Evolutionary conservation across 2,888 invertebrate genomes (phyloP), one percentile per base, ranked within the genome.

Genomic region (Molorchus minor): DNA sequence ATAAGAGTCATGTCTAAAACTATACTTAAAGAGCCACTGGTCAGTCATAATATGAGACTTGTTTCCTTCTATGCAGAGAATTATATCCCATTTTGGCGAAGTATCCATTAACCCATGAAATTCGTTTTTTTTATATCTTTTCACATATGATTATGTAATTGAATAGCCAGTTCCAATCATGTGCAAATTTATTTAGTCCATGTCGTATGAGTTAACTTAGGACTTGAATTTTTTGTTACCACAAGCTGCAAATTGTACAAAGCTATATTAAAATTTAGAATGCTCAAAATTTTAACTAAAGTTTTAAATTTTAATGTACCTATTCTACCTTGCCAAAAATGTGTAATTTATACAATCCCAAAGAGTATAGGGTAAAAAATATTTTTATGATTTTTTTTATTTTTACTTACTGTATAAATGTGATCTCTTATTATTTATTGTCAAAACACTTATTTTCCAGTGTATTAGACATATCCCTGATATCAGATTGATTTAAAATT

Each of bases 381-480:
- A 38, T 57, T 56, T 60, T 29, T 35, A 46, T 36, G 65, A 29
- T 61, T 40, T 41, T 3, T 29, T 29, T 52, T 41, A n/a, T 16
- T 45, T 45, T 45, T 10, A 45, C 12, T 40, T 40, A 52, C 40
- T 41, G 62, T 64, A 61, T 69, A 62, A 58, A 69, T 66, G 69
- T 69, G 65, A 69, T 67, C 53, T 54, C 40, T 36, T 29, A 43
- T 30, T 56, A 51, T 47, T 62, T 59, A 40, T 51, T 64, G 35
- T 52, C 44, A 25, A n/a, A n/a, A n/a, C n/a, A 40, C 52, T 63
- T 58, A 25, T 52, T 15, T 30, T 25, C 15, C 29, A 19, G 45
- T 61, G 29, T 58, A 57, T 60, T 43, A 61, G 51, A 68, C 67
- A 69, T 69, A 65, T 68, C 65, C 51, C 58, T 45, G 49, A 58